Percentiles rank a stretch among this genome's conserved stretches.
Conservation (phyloP, 1,140 invertebrate genomes). For the Bombus pascuorum region DNA sequence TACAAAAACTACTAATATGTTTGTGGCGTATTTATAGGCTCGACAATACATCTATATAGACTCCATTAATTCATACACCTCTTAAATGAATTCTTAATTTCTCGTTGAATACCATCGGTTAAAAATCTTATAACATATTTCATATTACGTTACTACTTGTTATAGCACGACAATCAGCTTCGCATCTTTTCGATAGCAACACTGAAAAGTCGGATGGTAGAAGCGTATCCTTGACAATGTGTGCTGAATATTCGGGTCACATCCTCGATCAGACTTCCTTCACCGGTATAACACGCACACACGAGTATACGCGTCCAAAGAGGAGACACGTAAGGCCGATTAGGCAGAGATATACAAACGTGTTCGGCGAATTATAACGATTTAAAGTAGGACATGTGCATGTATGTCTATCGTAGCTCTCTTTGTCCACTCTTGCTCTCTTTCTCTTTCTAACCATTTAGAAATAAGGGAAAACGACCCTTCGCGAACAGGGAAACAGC, state of each 20-base stretch:
- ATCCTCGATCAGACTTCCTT: slow-evolving; percentile 52
- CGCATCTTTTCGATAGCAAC: background rate
- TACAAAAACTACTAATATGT: background rate
- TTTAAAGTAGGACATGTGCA: slow-evolving; percentile 75
- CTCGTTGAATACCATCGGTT: background rate
- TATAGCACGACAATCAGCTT: background rate
- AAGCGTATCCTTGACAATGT: slow-evolving; percentile 39
- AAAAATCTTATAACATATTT: too few species aligned
- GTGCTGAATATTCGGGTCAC: slow-evolving; percentile 46
- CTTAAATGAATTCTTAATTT: background rate
- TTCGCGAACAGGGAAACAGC: slow-evolving; percentile 78
- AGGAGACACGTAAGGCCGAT: slow-evolving; percentile 37
- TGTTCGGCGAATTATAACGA: slow-evolving; percentile 69
- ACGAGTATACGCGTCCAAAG: background rate
- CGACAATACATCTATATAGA: background rate
- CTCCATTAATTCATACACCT: background rate
- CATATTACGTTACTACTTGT: background rate
- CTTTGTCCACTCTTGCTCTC: slow-evolving; percentile 27
- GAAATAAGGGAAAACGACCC: slow-evolving; percentile 76
- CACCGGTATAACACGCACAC: slow-evolving; percentile 19
- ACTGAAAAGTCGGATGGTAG: slow-evolving; percentile 2
- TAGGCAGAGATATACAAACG: slow-evolving; percentile 60
- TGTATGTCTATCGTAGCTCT: slow-evolving; percentile 35
- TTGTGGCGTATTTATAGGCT: background rate
- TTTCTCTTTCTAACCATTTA: slow-evolving; percentile 62